Evolutionary conservation across 2,113 vertebrate genomes (phyloP), one percentile per base, ranked within the genome.

Genomic region (pig (Sus scrofa)): DNA sequence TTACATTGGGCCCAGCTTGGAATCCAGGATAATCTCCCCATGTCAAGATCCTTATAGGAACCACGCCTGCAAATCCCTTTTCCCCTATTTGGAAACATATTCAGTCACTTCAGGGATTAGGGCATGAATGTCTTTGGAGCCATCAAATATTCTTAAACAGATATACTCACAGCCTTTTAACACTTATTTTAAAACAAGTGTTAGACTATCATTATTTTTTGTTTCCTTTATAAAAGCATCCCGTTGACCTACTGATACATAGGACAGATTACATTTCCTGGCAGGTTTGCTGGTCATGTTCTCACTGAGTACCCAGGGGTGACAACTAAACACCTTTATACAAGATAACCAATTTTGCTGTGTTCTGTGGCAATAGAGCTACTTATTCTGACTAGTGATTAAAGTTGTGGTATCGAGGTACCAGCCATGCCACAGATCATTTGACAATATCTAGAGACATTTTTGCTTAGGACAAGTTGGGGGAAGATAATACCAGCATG

Each of bases 211-310:
- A 70, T 74, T 44, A 27, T 27, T 65, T 95, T 77, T 39, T 89
- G 70, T 68, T 90, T 75, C 15, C 60, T 91, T 89, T 39, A 18
- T 89, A 39, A 79, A n/a, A 91, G 6, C 7, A 87, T 92, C 71
- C 10, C 73, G 1, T 65, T 84, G 63, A 56, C 65, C 30, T n/a
- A 20, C 22, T 81, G 56, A 12, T 16, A 52, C 18, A 75, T n/a
- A 79, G 22, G 32, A 71, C 14, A 71, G 50, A 81, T 84, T 87
- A 37, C 62, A 86, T 95, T 95, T 24, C 11, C 56, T 89, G 50
- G 19, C 4, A 91, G 2, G 32, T 92, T 86, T 1, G 16, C 14
- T 86, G 24, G 20, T 92, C 67, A 74, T 15, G 18, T 19, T 94
- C 50, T 96, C 32, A 68, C 15, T 52, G 26, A 68, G 18, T 70